Evolutionary conservation across 2,113 vertebrate species (phyloP), one percentile per base, ranked within the genome.

Genomic region (Sceloporus tristichus): DNA sequence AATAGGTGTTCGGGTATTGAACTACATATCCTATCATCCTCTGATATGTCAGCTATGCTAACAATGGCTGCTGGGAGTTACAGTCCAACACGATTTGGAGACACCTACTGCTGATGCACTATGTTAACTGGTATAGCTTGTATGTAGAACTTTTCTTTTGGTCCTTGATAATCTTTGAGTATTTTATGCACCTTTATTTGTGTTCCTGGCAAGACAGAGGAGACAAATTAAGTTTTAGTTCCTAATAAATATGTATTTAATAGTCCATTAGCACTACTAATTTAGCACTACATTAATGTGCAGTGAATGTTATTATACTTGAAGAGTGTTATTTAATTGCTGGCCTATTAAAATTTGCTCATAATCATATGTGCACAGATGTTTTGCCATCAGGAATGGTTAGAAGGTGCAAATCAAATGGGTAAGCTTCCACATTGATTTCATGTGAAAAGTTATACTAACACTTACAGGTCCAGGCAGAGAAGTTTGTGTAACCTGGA

Each of bases 221-320:
- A 81, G 11, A 84, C 59, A 89, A 90, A 91, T 74, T 53, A 70
- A 1, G 0, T 78, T 89, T 90, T 82, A 90, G 66, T 82, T 9
- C 1, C 85, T 70, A 59, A 34, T 87, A 48, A 18, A 21, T 2
- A 16, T 8, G 0, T 38, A 48, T 68, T 92, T 79, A 87, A 27
- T 25, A 73, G 29, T 82, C 5, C 85, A 83, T 79, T 40, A 74
- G 7, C 68, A 79, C 18, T 84, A 25, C 48, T 48, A 48, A 48
- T 48, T 48, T 48, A 3, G 4, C 48, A 79, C 18, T 81, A 25
- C 40, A 59, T 91, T 79, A 74, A 0, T 53, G 2, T 85, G 25
- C 56, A 42, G 74, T 62, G 59, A 62, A 54, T 40, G 71, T 40
- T 76, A 59, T 14, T 76, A 75, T 40, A 34, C 40, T 19, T 85